A percentile compares a stretch with the other conserved stretches of the same genome.
Conservation (phyloP, 2,888 invertebrate species). For the Neria commutata region DNA sequence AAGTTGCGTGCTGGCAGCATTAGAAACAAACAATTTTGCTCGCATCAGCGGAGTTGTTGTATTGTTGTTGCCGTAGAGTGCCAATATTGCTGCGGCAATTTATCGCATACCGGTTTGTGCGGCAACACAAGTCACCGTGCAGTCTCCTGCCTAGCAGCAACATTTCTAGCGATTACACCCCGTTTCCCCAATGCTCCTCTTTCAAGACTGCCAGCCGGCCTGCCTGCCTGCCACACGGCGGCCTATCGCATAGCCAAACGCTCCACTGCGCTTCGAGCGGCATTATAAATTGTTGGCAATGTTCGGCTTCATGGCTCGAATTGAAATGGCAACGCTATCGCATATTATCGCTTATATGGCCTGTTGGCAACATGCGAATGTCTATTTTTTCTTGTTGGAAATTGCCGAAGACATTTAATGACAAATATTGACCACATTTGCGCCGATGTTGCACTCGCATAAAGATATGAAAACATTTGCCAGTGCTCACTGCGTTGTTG, state of each 20-base stretch:
- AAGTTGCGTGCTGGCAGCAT: slow-evolving; percentile 19
- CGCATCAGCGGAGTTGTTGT: neutral
- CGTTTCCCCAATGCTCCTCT: no score
- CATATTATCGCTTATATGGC: slow-evolving; percentile 6
- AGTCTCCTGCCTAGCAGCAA: neutral
- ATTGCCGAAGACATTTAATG: slow-evolving; percentile 2
- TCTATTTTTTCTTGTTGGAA: neutral
- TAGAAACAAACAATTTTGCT: slow-evolving; percentile 15
- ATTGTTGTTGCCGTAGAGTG: slow-evolving; percentile 13
- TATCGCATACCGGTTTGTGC: slow-evolving; percentile 24
- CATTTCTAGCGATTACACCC: slow-evolving; percentile 1
- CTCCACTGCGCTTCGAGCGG: slow-evolving; percentile 16
- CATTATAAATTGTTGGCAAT: slow-evolving; percentile 16
- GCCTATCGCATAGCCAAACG: slow-evolving; percentile 17
- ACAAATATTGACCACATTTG: slow-evolving; percentile 3
- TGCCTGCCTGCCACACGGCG: neutral
- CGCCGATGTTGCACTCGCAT: neutral
- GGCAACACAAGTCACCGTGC: neutral
- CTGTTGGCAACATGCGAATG: slow-evolving; percentile 3
- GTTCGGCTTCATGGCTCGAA: slow-evolving; percentile 4
- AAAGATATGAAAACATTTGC: neutral
- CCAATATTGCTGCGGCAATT: slow-evolving; percentile 13
- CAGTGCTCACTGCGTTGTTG: slow-evolving; percentile 11
- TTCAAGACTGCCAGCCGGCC: no score
- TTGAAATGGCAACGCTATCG: slow-evolving; percentile 26